Evolutionary conservation across 2,888 invertebrate species (phyloP), one percentile per base, ranked within the genome.

Genomic region (Agrypnus murinus): DNA sequence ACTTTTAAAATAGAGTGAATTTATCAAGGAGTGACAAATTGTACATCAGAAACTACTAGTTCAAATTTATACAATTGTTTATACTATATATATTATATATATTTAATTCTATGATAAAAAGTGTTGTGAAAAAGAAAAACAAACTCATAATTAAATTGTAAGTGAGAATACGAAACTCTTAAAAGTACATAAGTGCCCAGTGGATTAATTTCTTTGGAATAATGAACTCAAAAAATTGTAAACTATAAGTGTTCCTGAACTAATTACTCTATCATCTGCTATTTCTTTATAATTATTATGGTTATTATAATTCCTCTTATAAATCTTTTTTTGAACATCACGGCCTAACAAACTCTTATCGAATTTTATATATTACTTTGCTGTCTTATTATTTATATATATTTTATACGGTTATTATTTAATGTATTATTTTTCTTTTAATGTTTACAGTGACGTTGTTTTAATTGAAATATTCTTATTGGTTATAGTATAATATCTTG

Each of bases 1-100:
- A 32, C 15, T 36, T 68, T 60, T 34, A 63, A 65, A 14, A 34
- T 64, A 67, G 74, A 74, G 75, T 81, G 78, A 82, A 81, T 78
- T 79, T 59, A 72, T 71, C 59, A 40, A 71, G 25, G 74, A 77
- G 76, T 78, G 78, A 79, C 72, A 69, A 65, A 69, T 69, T 65
- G 43, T 77, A 75, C 65, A 64, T 57, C 73, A 63, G 68, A 79
- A 77, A 81, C 79, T 78, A 67, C 76, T 84, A 83, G 84, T 81
- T 83, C 81, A 82, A 84, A 83, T 84, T 85, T 84, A 83, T 84
- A 84, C 83, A 83, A 82, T 83, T 84, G 84, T 84, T 84, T 84
- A 84, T 84, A 84, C 83, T 84, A 83, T 83, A 81, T 79, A 82
- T 81, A 81, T 76, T 79, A 79, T 81, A 82, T 80, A 82, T 80